Percentiles rank a stretch among this genome's conserved stretches.
phyloP scores from a whole-genome alignment of 1,140 invertebrate genomes.

The Bombus ignitus region DNA sequence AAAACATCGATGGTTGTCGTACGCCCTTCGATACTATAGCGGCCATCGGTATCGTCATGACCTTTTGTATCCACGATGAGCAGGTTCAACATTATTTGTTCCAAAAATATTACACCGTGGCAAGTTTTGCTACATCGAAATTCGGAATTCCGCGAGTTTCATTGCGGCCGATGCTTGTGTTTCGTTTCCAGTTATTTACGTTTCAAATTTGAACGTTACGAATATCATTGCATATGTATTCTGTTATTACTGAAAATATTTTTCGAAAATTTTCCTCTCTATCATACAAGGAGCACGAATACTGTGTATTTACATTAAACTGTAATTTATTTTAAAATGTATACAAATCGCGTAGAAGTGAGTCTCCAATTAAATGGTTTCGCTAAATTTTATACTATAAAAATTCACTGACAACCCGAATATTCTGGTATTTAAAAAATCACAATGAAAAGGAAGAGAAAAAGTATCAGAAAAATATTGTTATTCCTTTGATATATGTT shows the following conservation, averaged over 20 bases:
- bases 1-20: background rate
- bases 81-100: constrained; percentile 13
- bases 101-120: constrained; percentile 1
- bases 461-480: too few relatives aligned
- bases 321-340: background rate
- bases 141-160: constrained; percentile 17
- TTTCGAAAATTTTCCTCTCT: background rate
- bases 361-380: background rate
- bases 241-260: constrained; percentile 16
- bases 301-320: too few relatives aligned
- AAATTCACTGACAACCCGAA: background rate
- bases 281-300: too few relatives aligned
- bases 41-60: background rate
- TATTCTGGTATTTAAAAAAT: background rate
- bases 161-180: background rate
- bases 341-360: background rate
- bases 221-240: constrained; percentile 23
- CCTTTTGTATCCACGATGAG: background rate
- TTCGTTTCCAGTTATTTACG: constrained; percentile 15
- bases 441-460: background rate
- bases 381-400: background rate
- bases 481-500: too few relatives aligned
- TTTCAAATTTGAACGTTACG: constrained; percentile 25
- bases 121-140: background rate
- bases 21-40: background rate